phyloP scores from a whole-genome alignment of 30 jellyfish, hydroid and myxozoan genomes.

The Sanderia malayensis region DNA sequence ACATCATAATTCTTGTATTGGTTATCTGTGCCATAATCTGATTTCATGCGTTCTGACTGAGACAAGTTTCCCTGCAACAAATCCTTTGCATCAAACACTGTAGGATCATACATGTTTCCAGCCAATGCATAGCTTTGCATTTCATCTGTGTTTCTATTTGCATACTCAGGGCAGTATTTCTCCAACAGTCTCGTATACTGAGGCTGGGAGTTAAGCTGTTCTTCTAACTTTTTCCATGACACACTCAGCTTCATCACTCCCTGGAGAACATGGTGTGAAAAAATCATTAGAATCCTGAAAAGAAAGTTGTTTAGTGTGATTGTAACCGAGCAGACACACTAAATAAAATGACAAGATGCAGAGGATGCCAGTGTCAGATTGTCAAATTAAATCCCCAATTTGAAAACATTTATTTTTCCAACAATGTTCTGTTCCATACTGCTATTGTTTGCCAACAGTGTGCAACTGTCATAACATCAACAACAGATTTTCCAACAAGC shows the following conservation, averaged over 20 bases:
- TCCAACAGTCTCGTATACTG: slow-evolving; percentile 36
- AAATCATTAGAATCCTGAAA: no score
- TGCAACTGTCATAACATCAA: no score
- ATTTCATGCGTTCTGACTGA: background rate
- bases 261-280: no score
- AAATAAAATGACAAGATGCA: no score
- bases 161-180: slow-evolving; percentile 33
- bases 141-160: background rate
- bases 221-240: slow-evolving; percentile 74
- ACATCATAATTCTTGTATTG: slow-evolving; percentile 39
- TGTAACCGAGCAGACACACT: no score
- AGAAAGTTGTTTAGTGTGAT: no score
- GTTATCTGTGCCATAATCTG: background rate
- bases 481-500: no score
- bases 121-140: background rate
- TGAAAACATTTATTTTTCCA: no score
- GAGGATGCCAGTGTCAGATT: no score
- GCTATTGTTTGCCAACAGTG: no score
- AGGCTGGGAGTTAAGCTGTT: slow-evolving; percentile 62
- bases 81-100: background rate
- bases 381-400: no score
- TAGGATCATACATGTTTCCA: background rate
- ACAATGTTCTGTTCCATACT: no score
- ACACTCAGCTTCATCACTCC: slow-evolving; percentile 84
- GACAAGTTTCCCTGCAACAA: background rate